Conservation (phyloP, 2,888 invertebrate genomes). For the Meghimatium bilineatum region DNA sequence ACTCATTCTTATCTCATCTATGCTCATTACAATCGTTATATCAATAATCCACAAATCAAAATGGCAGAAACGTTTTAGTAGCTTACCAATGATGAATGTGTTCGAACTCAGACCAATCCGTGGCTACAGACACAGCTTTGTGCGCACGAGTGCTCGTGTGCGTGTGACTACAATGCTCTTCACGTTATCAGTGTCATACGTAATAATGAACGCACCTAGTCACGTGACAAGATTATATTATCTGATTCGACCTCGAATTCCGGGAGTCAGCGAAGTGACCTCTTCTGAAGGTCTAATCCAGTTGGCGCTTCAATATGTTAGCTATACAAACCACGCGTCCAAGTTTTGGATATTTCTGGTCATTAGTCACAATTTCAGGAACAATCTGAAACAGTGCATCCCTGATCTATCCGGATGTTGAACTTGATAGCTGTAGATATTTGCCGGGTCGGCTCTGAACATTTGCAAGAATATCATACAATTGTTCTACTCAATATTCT, state of each 20-base stretch:
- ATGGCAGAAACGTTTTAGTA: conserved; percentile 26
- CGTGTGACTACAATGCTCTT: conserved; percentile 56
- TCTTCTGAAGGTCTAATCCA: conserved; percentile 49
- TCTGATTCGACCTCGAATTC: conserved; percentile 38
- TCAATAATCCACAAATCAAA: conserved; percentile 47
- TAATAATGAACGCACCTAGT: conserved; percentile 55
- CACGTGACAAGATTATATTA: conserved; percentile 57
- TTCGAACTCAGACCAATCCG: background rate
- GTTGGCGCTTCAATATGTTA: conserved; percentile 51
- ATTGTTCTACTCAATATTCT: no score
- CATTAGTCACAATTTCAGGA: conserved; percentile 55
- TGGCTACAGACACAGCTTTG: background rate
- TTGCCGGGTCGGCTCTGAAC: no score
- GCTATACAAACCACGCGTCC: conserved; percentile 52
- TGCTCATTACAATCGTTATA: conserved; percentile 51
- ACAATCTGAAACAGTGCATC: background rate
- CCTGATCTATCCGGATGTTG: background rate
- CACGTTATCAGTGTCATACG: conserved; percentile 52
- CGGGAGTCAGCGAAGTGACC: conserved; percentile 20
- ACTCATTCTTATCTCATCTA: conserved; percentile 47
- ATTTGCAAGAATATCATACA: no score
- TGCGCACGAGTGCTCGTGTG: conserved; percentile 48
- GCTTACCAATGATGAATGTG: conserved; percentile 5
- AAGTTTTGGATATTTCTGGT: conserved; percentile 56
- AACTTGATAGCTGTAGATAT: background rate